Evolutionary conservation across 2,888 invertebrate genomes (phyloP).

Genomic region (Agapostemon virescens): DNA sequence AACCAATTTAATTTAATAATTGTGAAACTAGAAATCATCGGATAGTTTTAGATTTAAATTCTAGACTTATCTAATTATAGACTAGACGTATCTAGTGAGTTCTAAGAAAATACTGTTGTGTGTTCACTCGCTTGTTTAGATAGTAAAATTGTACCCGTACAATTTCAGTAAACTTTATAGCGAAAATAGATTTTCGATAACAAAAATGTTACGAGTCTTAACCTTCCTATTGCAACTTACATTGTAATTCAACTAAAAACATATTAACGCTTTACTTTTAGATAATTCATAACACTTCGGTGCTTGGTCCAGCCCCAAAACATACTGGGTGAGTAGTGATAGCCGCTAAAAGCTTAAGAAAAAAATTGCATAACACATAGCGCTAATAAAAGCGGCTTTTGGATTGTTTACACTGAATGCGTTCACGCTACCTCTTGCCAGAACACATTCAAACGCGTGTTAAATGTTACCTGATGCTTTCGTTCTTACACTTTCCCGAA

Average conservation of each 20-base stretch:
- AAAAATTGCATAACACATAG: constrained; percentile 32
- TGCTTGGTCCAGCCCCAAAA: constrained; percentile 82
- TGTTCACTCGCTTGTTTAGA: not conserved
- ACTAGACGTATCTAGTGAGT: too few relatives aligned
- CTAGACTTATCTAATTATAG: too few relatives aligned
- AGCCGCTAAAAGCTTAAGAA: constrained; percentile 24
- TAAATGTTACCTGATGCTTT: constrained; percentile 35
- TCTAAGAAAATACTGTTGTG: not conserved
- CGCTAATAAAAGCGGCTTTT: constrained; percentile 34
- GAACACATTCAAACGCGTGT: constrained; percentile 27
- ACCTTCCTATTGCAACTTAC: not conserved
- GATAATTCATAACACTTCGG: constrained; percentile 85
- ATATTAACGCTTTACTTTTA: constrained; percentile 78
- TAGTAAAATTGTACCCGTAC: not conserved
- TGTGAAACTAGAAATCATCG: not conserved
- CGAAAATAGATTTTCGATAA: not conserved
- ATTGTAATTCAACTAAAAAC: constrained; percentile 44
- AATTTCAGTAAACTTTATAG: not conserved
- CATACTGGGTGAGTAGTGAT: constrained; percentile 83
- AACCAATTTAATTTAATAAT: not conserved
- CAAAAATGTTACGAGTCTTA: not conserved
- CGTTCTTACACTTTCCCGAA: constrained; percentile 13
- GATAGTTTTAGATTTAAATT: not conserved
- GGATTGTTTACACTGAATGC: constrained; percentile 49
- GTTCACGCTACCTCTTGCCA: constrained; percentile 52